Evolutionary conservation across 2,797 vertebrate genomes (phyloP).

Genomic region (Potorous gilbertii): DNA sequence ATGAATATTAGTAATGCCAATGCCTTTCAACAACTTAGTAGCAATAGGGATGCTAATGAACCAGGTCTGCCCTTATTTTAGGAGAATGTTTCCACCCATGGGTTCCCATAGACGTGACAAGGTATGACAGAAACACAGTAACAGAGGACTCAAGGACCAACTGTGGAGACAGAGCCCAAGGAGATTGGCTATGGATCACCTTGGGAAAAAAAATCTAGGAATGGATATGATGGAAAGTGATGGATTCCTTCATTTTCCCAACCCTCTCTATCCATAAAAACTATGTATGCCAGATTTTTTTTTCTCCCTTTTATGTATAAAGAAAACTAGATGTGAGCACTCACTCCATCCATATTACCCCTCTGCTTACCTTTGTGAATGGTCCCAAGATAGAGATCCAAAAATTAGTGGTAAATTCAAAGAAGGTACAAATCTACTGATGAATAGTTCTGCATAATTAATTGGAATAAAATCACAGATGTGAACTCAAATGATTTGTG

Average conservation of each 20-base stretch:
- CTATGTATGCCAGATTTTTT: neutral
- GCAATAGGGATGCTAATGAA: neutral
- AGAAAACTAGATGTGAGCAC: neutral
- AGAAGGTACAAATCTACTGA: neutral
- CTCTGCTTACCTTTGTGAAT: neutral
- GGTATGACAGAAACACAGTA: conserved; percentile 10
- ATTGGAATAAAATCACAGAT: neutral
- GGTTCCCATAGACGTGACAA: neutral
- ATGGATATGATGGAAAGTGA: neutral
- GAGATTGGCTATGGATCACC: neutral
- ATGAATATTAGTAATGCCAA: neutral
- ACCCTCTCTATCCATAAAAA: neutral
- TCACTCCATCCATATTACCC: neutral
- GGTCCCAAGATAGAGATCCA: neutral
- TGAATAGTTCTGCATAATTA: neutral
- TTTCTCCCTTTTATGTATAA: neutral
- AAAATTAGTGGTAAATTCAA: neutral
- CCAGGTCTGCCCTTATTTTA: neutral
- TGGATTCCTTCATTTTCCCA: neutral
- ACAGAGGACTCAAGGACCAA: neutral
- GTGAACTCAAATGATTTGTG: neutral
- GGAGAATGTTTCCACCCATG: neutral
- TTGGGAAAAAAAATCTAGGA: neutral
- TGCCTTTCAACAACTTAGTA: neutral
- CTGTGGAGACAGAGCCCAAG: neutral